Evolutionary conservation across 2,113 vertebrate species (phyloP), one percentile per base, ranked within the genome.

Genomic region (Carlito syrichta): DNA sequence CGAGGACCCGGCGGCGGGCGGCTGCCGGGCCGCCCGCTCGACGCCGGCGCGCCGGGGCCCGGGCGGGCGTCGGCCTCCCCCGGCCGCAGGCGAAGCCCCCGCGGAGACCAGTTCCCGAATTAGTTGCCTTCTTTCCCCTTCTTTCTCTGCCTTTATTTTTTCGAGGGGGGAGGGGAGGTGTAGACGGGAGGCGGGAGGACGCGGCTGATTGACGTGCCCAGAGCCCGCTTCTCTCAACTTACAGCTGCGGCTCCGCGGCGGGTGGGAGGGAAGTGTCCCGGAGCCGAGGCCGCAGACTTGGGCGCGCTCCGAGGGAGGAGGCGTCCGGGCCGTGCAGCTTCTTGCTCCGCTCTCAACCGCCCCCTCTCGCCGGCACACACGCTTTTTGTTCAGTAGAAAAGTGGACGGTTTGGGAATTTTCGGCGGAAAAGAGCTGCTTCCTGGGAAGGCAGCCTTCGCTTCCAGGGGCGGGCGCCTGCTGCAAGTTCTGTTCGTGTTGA

Each of bases 101-200:
- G n/a, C 3, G 30, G 60, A 62, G 88, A 93, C 81, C 69, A 88
- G 91, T 95, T 97, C 71, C 60, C 95, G 79, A 93, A 96, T 96
- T 97, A 93, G 94, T 98, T 96, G 19, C 14, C 93, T 91, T 94
- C 88, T 96, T 94, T 87, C 69, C 45, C 25, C 96, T 96, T 86
- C 87, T 96, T 95, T 95, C 71, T 86, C 86, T 43, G 91, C 66
- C 76, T 94, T 91, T 69, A 73, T 96, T 85, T 95, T 94, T 78
- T 71, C 32, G 89, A 95, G 91, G 52, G 35, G 79, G 74, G 62
- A 45, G 77, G 92, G 93, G 96, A 95, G 93, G 83, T 76, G 94
- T 86, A 96, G 97, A 91, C 97, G 96, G 96, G 97, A 97, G 97
- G 97, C 97, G 94, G 97, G 97, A 97, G 97, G 92, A 81, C 68